phyloP scores from a whole-genome alignment of 2,797 vertebrate genomes.

The Hoplostethus atlanticus region DNA sequence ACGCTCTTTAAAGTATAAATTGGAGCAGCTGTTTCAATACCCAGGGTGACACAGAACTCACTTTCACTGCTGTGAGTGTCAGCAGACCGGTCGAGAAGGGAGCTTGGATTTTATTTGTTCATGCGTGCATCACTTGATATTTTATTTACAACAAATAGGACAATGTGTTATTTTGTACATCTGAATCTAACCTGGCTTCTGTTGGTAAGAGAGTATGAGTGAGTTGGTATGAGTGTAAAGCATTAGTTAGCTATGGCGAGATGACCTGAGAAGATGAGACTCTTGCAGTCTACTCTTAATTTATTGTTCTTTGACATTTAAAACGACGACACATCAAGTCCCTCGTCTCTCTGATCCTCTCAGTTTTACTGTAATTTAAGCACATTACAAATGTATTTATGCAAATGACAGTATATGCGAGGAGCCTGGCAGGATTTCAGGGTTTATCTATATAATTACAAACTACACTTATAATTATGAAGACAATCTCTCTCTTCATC shows the following conservation, averaged over 20 bases:
- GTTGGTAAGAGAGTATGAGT: background rate
- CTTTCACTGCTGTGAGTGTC: slow-evolving; percentile 63
- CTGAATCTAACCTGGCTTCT: background rate
- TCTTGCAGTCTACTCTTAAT: too few relatives aligned
- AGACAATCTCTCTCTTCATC: slow-evolving; percentile 1
- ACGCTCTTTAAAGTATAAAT: slow-evolving; percentile 75
- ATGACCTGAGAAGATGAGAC: too few relatives aligned
- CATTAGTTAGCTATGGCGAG: background rate
- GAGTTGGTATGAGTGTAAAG: background rate
- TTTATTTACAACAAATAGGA: slow-evolving; percentile 16
- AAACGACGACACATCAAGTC: background rate
- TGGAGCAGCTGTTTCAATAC: slow-evolving; percentile 75
- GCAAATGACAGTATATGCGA: background rate
- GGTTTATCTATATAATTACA: slow-evolving; percentile 7
- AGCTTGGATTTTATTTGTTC: too few relatives aligned
- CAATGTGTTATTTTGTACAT: slow-evolving; percentile 11
- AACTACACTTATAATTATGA: slow-evolving; percentile 1
- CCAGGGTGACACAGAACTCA: slow-evolving; percentile 63
- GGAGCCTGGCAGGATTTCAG: background rate
- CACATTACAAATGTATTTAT: slow-evolving; percentile 32
- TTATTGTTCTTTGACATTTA: background rate
- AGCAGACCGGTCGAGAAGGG: slow-evolving; percentile 42
- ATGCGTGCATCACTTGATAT: too few relatives aligned
- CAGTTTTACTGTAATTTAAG: slow-evolving; percentile 5
- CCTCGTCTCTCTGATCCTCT: background rate